Base-by-base conservation (phyloP, 2,113 vertebrate species). In the Chamaetylas fuelleborni region DNA sequence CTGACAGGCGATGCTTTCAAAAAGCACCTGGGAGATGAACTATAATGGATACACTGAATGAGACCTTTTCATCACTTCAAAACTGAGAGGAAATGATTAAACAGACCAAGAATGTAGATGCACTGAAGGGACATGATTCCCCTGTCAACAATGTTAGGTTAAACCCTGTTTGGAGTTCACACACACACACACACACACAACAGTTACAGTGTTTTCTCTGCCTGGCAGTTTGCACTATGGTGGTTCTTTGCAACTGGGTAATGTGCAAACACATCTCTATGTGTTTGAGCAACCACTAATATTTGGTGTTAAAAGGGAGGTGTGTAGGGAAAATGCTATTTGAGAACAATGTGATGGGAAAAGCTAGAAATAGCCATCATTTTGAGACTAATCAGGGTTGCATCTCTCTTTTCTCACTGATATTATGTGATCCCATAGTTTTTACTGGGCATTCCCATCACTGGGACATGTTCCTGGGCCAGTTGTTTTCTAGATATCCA, bases 1-100 rank as follows among this genome's bases (percentile, higher is more conserved):
- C 98, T 99, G 93, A 99, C 99, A 0, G 99, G 99, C 3, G 99
- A 99, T 74, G 97, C 98, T 95, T 99, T 98, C 97, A 98, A 98
- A 88, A 98, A 97, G 42, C 99, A 98, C 95, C 69, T 98, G 34
- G 98, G 97, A 93, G 99, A 99, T 82, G 99, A 99, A 96, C 98
- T 99, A 97, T 99, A 98, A 99, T 86, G 34, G 97, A 98, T 53
- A 61, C 36, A 77, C 22, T 36, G 54, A 92, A 80, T 57, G 62
- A 57, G 18, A 43, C 18, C 89, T 96, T 94, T 78, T 54, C 71
- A 50, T 85, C 34, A 8, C n/a, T 87, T 92, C 69, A 42, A 42
- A 94, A 86, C 86, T 51, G 40, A 82, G 90, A 95, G 83, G 64
- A 92, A 88, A 94, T 29, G 5, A 86, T 89, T 85, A 77, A 92